Base-by-base conservation (phyloP, 1,140 invertebrate genomes). In the Probaryconus sp. region DNA sequence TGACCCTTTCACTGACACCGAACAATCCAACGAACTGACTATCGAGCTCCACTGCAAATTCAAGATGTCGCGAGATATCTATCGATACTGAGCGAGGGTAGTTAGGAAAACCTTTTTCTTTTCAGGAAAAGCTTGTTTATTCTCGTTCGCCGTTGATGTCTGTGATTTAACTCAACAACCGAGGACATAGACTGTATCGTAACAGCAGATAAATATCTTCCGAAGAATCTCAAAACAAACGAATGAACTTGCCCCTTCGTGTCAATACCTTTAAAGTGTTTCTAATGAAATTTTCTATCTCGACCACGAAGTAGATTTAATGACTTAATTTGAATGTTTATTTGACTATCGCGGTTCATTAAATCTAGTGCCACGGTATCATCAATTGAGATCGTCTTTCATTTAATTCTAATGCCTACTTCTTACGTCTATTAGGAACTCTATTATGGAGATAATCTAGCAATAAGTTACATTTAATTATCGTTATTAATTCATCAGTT, bases 1-100 rank as follows among this genome's bases (percentile, higher is more conserved):
- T 79, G 80, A 81, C 79, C 76, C 37, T 50, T 37, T 76, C 72
- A 61, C 53, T 79, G 78, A 80, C 40, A 42, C 68, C 75, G 42
- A 35, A 56, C 67, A 58, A 65, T 71, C 45, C 40, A 28, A 28
- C 45, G 45, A 68, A 74, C 64, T 16, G 43, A 63, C 40, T 56
- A 47, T 47, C 43, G 26, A 14, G 31, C 24, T 60, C 37, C 5
- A 26, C 48, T 56, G 45, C 60, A 65, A 47, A 60, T 60, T 42
- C 60, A 35, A 53, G 53, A 65, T 72, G 69, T 65, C 51, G 47
- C 53, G 28, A 43, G 53, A 72, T 53, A 60, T 31, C 24, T 31
- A 50, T 71, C 68, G 35, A 37, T 31, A 17, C 14, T 30, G 26
- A 30, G 14, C 45, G 13, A 9, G 43, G 43, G 37, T 48, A 33